Evolutionary conservation across 2,113 vertebrate species (phyloP).

Genomic region (Dasypus novemcinctus): DNA sequence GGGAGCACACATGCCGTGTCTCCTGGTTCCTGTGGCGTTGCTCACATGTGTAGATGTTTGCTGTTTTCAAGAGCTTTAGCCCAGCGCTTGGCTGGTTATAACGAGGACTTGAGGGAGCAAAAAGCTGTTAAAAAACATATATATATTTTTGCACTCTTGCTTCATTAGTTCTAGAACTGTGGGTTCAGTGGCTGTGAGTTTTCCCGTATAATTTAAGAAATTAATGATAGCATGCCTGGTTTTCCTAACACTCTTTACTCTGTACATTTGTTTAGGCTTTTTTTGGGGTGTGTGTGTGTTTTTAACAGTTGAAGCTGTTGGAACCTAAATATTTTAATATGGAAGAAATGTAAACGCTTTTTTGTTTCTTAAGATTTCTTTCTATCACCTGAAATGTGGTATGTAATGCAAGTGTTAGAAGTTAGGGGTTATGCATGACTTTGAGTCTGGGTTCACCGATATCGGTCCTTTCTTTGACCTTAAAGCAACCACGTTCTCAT

Average conservation of each 20-base stretch:
- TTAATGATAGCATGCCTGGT: conserved; percentile 79
- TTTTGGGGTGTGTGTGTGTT: no score
- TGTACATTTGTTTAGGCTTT: conserved; percentile 78
- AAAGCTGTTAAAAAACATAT: conserved; percentile 78
- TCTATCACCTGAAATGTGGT: background rate
- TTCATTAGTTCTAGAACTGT: conserved; percentile 88
- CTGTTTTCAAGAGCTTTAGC: conserved; percentile 90
- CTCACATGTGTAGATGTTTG: conserved; percentile 88
- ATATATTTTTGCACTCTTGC: conserved; percentile 83
- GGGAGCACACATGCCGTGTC: conserved; percentile 78
- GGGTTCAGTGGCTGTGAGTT: conserved; percentile 88
- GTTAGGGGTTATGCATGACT: background rate
- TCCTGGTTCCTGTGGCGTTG: conserved; percentile 83
- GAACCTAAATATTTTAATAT: conserved; percentile 79
- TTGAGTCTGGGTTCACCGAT: background rate
- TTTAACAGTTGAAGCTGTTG: conserved; percentile 63
- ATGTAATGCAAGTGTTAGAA: fast-evolving
- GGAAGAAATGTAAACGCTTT: conserved; percentile 41
- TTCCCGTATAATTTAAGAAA: conserved; percentile 89
- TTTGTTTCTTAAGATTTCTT: background rate
- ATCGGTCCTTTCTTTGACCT: background rate
- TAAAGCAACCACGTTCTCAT: background rate
- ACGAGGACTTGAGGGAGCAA: conserved; percentile 96
- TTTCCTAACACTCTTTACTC: conserved; percentile 75
- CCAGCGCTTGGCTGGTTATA: conserved; percentile 90